Evolutionary conservation across 2,888 invertebrate genomes (phyloP).

Genomic region (Eupithecia insigniata): DNA sequence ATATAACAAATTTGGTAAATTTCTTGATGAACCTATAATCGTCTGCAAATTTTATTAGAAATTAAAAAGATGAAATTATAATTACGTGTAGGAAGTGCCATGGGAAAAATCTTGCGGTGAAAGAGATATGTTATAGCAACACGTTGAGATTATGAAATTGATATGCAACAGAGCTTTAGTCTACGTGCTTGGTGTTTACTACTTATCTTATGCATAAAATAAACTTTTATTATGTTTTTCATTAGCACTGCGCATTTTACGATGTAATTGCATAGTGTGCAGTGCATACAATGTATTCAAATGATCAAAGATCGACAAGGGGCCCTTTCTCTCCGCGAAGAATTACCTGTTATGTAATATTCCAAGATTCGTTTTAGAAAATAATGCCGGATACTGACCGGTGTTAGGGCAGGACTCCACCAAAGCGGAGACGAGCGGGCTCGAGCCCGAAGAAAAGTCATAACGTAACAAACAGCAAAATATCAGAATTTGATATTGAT

Average conservation of each 20-base stretch:
- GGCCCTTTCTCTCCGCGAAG: neutral
- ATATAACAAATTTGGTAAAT: too few species aligned
- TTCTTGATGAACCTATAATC: neutral
- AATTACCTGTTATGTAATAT: too few species aligned
- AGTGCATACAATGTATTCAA: neutral
- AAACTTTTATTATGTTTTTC: neutral
- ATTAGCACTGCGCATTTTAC: neutral
- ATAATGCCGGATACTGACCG: too few species aligned
- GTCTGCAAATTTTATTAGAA: neutral
- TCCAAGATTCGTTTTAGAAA: too few species aligned
- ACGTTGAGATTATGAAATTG: neutral
- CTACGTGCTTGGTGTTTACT: conserved; percentile 1
- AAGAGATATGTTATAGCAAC: neutral
- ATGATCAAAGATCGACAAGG: neutral
- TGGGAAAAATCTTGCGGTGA: neutral
- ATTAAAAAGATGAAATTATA: too few species aligned
- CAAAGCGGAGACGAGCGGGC: too few species aligned
- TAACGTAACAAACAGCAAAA: too few species aligned
- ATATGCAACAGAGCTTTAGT: neutral
- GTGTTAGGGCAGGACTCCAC: too few species aligned
- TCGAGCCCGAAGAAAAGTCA: too few species aligned
- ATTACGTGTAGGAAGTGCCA: too few species aligned
- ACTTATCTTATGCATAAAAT: neutral
- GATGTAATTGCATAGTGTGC: neutral
- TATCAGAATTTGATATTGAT: too few species aligned